phyloP scores from a whole-genome alignment of 2,888 invertebrate genomes.

The Ypsolopha sequella region DNA sequence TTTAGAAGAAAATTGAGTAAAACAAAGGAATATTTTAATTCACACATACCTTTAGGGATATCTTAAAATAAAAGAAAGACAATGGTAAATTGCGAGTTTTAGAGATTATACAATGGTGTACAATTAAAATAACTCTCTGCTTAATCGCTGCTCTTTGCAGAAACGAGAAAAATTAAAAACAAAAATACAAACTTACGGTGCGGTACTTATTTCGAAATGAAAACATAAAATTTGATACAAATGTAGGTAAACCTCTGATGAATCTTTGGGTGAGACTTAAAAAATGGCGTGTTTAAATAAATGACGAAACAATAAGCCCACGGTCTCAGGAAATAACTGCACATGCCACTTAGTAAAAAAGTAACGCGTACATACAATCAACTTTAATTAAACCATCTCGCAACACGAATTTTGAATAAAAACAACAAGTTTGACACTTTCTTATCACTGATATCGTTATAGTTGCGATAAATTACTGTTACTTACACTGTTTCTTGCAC shows the following conservation, averaged over 20 bases:
- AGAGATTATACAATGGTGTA: not conserved
- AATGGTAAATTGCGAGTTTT: not conserved
- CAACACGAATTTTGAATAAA: slow-evolving; percentile 43
- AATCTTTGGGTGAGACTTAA: slow-evolving; percentile 19
- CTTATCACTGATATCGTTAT: too few species aligned
- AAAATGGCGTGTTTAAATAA: slow-evolving; percentile 55
- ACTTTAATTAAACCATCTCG: slow-evolving; percentile 42
- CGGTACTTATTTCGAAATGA: slow-evolving; percentile 10
- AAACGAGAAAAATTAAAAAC: not conserved
- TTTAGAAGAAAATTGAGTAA: too few species aligned
- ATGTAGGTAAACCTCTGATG: not conserved
- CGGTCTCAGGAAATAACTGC: slow-evolving; percentile 56
- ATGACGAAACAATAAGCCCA: slow-evolving; percentile 40
- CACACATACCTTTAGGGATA: too few species aligned
- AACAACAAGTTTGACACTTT: not conserved
- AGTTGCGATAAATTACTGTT: not conserved
- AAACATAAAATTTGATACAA: not conserved
- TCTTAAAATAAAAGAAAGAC: too few species aligned
- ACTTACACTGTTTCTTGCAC: not conserved
- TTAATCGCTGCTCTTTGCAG: too few species aligned
- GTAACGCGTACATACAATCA: slow-evolving; percentile 33
- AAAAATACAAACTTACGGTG: slow-evolving; percentile 16
- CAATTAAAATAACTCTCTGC: not conserved
- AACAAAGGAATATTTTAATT: too few species aligned
- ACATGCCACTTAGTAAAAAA: slow-evolving; percentile 42